These are phyloP conservation scores for Cantharis lateralis DNA, from an alignment of 2,888 invertebrate genomes.

Conservation along the genomic window DNA sequence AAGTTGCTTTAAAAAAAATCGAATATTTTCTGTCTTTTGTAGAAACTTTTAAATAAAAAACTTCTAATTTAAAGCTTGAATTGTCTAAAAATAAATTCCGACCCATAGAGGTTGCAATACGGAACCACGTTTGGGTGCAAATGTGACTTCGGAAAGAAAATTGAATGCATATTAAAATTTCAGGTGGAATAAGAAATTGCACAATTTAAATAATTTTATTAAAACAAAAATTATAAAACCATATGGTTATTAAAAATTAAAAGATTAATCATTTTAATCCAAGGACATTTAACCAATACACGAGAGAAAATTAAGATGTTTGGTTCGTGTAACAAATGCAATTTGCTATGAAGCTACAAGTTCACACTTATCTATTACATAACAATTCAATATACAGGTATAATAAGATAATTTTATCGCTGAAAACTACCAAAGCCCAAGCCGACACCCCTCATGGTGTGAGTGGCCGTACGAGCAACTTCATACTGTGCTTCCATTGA, in stretches of 20 bases:
- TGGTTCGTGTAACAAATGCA: background rate
- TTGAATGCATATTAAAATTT: no score
- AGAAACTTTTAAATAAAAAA: constrained; percentile 30
- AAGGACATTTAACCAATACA: background rate
- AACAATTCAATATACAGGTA: background rate
- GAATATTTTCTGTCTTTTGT: constrained; percentile 74
- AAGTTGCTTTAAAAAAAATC: constrained; percentile 67
- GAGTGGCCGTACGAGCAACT: constrained; percentile 92
- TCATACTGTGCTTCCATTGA: constrained; percentile 97
- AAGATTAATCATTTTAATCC: background rate
- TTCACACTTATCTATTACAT: constrained; percentile 5
- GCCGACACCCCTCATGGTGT: constrained; percentile 90
- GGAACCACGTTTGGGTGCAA: no score
- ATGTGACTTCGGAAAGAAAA: no score
- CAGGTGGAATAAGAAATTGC: background rate
- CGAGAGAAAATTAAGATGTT: background rate
- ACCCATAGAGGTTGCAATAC: no score
- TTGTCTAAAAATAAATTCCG: no score
- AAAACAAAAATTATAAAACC: background rate
- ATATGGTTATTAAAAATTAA: background rate
- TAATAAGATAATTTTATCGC: constrained; percentile 46
- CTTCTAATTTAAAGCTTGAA: no score
- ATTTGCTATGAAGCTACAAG: background rate
- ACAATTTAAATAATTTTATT: background rate
- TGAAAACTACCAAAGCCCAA: constrained; percentile 71